These are phyloP conservation scores for Rhyacophila evoluta DNA, from an alignment of 2,888 invertebrate genomes.

Conservation along the genomic window DNA sequence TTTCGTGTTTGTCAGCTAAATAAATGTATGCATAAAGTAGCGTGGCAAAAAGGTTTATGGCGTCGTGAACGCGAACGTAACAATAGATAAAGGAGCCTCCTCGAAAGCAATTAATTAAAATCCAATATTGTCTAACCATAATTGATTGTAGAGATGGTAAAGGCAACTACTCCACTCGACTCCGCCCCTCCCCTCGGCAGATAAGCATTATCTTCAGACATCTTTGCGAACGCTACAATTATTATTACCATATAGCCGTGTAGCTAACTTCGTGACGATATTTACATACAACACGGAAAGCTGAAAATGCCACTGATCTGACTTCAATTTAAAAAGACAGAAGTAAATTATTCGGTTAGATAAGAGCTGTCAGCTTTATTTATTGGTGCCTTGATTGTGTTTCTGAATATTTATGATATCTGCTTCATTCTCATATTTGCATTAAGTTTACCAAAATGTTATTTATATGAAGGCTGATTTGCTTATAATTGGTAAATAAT, in stretches of 20 bases:
- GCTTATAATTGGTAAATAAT: too few species aligned
- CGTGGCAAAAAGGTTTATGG: constrained; percentile 27
- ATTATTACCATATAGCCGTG: constrained; percentile 30
- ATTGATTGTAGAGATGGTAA: constrained; percentile 62
- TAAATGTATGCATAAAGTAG: constrained; percentile 31
- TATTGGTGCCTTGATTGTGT: background rate
- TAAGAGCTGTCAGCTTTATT: background rate
- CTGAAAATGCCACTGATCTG: constrained; percentile 15
- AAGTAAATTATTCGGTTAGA: background rate
- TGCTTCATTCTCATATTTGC: too few species aligned
- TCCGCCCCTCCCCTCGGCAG: constrained; percentile 2
- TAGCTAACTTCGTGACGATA: constrained; percentile 33
- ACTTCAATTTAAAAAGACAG: constrained; percentile 5
- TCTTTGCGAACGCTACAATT: constrained; percentile 40
- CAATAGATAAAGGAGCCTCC: constrained; percentile 30
- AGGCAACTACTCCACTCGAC: constrained; percentile 28
- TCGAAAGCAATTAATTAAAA: constrained; percentile 66
- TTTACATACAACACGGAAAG: constrained; percentile 40
- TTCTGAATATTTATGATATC: too few species aligned
- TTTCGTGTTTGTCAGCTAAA: constrained; percentile 32
- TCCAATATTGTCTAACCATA: constrained; percentile 71
- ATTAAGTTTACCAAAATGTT: too few species aligned
- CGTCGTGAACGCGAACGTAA: constrained; percentile 20
- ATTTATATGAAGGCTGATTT: too few species aligned
- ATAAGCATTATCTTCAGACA: constrained; percentile 50